These are phyloP conservation scores for Anguilla megastoma DNA, from an alignment of 2,797 vertebrate genomes.

Conservation along the genomic window DNA sequence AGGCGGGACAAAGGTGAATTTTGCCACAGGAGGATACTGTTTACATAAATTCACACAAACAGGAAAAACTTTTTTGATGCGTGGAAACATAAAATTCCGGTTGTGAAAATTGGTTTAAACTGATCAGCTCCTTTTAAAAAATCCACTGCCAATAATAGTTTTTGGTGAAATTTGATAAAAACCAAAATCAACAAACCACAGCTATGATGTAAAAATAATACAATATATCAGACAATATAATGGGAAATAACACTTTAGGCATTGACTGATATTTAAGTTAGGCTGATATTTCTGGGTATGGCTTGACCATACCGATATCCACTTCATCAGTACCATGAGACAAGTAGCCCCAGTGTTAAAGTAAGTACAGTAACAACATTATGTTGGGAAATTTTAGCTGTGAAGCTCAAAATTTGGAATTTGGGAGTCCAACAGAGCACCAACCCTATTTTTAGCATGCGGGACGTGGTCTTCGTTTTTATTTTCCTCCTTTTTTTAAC, in stretches of 20 bases:
- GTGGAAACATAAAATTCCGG: too few species aligned
- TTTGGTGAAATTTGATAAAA: too few species aligned
- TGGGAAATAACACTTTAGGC: background rate
- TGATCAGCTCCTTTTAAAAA: too few species aligned
- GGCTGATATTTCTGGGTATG: background rate
- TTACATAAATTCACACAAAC: too few species aligned
- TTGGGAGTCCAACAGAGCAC: background rate
- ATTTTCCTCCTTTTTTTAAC: constrained; percentile 43
- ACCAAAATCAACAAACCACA: too few species aligned
- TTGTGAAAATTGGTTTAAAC: too few species aligned
- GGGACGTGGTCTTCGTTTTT: constrained; percentile 20
- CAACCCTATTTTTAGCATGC: constrained; percentile 29
- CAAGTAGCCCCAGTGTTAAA: background rate
- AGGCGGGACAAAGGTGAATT: too few species aligned
- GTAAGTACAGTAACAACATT: background rate
- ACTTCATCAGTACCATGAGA: background rate
- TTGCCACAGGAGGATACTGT: too few species aligned
- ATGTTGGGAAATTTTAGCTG: constrained; percentile 13
- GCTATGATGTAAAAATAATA: background rate
- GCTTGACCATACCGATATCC: background rate
- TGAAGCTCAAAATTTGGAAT: constrained; percentile 19
- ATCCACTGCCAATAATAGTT: too few species aligned
- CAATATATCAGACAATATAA: background rate
- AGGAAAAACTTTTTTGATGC: too few species aligned
- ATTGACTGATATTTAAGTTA: background rate